Base-by-base conservation (phyloP, 2,113 vertebrate species). In the Ammodytes dubius region DNA sequence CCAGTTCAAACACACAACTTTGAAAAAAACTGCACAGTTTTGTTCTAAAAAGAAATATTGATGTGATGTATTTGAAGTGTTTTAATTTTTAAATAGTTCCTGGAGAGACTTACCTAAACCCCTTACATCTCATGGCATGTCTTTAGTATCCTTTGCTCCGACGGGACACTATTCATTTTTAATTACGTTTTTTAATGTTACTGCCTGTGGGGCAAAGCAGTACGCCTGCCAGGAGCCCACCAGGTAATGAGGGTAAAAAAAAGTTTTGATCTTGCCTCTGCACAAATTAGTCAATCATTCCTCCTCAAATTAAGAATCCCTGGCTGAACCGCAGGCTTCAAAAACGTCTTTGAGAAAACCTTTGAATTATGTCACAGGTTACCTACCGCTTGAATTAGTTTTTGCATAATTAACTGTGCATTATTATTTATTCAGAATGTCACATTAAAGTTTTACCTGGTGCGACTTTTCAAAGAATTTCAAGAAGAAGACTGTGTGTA, bases 291-390 rank as follows among this genome's bases (percentile, higher is more conserved):
- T n/a, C 3, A 67, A 47, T 63, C 9, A 74, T 54, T 57, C 40
- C 27, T 6, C 27, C 27, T 70, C 39, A 12, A 49, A 81, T 83
- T 1, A 74, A 59, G 70, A 64, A 79, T 77, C 77, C 46, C 65
- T 40, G 15, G 2, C 13, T 7, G 6, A 69, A 78, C 49, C 27
- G 0, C 39, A 47, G 39, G 37, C 53, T 69, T 73, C 1, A 54
- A 49, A 56, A 68, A 50, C 2, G 6, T 57, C n/a, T 52, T 11
- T 60, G 13, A 39, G 49, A 43, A 27, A 50, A 43, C 35, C 46
- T 17, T 52, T 4, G 35, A 8, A 13, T 77, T 54, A 64, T 57
- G 54, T 52, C 57, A 69, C 52, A 46, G n/a, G 70, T 69, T 17
- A 67, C n/a, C 42, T 27, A 7, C 63, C 27, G 71, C 19, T 2